Percentiles rank a stretch among this genome's conserved stretches.
Conservation (phyloP, 2,113 vertebrate species). For the Gnathonemus longibarbis region DNA sequence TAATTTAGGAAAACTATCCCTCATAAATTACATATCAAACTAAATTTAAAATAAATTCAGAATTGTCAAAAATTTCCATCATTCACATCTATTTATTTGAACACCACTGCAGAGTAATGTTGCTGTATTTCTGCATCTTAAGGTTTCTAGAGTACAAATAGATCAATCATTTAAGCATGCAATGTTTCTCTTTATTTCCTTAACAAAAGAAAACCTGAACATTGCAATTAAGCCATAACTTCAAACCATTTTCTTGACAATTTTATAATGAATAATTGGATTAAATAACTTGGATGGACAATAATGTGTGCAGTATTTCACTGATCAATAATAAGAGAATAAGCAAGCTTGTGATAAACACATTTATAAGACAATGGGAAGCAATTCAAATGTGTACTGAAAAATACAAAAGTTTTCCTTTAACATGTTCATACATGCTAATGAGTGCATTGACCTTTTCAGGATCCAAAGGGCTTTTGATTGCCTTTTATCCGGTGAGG, state of each 20-base stretch:
- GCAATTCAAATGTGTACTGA: neutral
- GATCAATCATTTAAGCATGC: neutral
- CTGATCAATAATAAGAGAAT: neutral
- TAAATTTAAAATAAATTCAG: neutral
- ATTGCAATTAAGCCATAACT: neutral
- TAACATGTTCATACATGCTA: neutral
- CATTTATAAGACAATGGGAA: neutral
- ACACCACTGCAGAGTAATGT: neutral
- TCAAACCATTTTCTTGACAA: neutral
- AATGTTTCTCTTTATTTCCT: neutral
- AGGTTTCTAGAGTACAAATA: neutral
- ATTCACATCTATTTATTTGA: neutral
- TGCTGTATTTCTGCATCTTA: neutral
- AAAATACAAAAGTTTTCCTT: neutral
- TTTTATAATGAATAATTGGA: neutral
- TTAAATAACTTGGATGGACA: neutral
- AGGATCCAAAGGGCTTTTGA: too few relatives aligned
- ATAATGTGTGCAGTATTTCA: neutral
- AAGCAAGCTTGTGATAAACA: neutral
- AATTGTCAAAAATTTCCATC: neutral
- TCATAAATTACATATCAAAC: neutral
- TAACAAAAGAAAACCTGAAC: neutral
- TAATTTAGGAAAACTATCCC: neutral
- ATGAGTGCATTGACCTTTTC: neutral
- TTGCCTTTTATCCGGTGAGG: too few relatives aligned